These are phyloP conservation scores for Leptopterna dolabrata DNA, from an alignment of 2,888 invertebrate species.

Conservation along the genomic window DNA sequence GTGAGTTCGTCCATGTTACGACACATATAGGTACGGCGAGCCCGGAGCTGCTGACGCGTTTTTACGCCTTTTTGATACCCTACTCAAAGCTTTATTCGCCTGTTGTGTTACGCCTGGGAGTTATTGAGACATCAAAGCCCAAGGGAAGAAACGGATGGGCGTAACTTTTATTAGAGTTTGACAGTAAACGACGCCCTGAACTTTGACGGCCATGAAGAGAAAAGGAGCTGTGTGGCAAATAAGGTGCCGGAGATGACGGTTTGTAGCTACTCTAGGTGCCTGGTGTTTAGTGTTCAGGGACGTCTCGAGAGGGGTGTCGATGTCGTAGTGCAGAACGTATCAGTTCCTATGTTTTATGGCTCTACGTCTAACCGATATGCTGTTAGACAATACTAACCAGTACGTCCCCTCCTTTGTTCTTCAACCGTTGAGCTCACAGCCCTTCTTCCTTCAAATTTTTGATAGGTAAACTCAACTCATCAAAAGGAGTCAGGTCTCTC, in stretches of 20 bases:
- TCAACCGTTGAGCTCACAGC: no score
- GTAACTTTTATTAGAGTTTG: slow-evolving; percentile 34
- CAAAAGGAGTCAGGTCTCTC: no score
- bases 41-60: neutral
- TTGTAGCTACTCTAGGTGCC: neutral
- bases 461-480: no score
- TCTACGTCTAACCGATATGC: no score
- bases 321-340: no score
- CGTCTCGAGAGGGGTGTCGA: neutral
- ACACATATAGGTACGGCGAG: neutral
- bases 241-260: neutral
- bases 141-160: slow-evolving; percentile 27
- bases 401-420: no score
- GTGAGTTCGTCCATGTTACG: neutral
- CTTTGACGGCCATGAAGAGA: slow-evolving; percentile 13
- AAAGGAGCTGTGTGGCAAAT: slow-evolving; percentile 12
- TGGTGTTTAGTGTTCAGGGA: neutral
- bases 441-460: no score
- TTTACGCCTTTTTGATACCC: slow-evolving; percentile 25
- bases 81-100: slow-evolving; percentile 37
- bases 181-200: slow-evolving; percentile 19
- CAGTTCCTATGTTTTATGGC: no score
- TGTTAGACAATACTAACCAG: no score
- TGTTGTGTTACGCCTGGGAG: slow-evolving; percentile 29
- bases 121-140: slow-evolving; percentile 32